Percentiles rank a stretch among this genome's conserved stretches.
Evolutionary conservation across 1,140 invertebrate species (phyloP).

Genomic region (Drosophila littoralis): DNA sequence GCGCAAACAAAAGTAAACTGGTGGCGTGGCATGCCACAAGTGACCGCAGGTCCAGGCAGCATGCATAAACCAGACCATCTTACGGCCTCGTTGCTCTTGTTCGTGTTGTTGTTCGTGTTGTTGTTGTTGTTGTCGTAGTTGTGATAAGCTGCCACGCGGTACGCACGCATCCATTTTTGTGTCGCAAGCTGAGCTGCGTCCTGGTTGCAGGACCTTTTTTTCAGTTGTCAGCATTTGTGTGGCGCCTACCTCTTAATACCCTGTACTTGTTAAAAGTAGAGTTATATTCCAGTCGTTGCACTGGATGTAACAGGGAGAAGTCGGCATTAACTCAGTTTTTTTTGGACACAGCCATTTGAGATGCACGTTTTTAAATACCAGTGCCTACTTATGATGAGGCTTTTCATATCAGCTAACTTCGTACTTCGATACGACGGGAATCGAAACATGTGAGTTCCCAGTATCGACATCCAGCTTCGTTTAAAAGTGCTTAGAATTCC

Average conservation of each 20-base stretch:
- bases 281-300: too few species aligned
- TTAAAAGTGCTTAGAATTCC: too few species aligned
- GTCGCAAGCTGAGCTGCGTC: slow-evolving; percentile 15
- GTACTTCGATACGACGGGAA: too few species aligned
- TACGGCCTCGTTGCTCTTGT: slow-evolving; percentile 35
- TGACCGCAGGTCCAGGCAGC: slow-evolving; percentile 59
- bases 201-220: slow-evolving; percentile 11
- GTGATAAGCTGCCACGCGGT: slow-evolving; percentile 72
- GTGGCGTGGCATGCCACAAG: slow-evolving; percentile 66
- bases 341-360: too few species aligned
- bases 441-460: too few species aligned
- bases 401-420: too few species aligned
- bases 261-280: neutral
- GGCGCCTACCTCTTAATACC: slow-evolving; percentile 7
- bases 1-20: slow-evolving; percentile 61
- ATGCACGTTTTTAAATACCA: too few species aligned
- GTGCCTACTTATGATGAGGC: too few species aligned
- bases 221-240: slow-evolving; percentile 33
- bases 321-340: too few species aligned
- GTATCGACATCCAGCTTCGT: too few species aligned
- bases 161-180: slow-evolving; percentile 49
- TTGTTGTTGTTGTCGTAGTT: slow-evolving; percentile 50
- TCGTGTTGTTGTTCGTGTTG: neutral
- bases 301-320: too few species aligned
- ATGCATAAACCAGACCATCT: slow-evolving; percentile 73